Percentiles rank a stretch among this genome's conserved stretches.
phyloP scores from a whole-genome alignment of 1,140 invertebrate species.

The Tetramorium alpestre region DNA sequence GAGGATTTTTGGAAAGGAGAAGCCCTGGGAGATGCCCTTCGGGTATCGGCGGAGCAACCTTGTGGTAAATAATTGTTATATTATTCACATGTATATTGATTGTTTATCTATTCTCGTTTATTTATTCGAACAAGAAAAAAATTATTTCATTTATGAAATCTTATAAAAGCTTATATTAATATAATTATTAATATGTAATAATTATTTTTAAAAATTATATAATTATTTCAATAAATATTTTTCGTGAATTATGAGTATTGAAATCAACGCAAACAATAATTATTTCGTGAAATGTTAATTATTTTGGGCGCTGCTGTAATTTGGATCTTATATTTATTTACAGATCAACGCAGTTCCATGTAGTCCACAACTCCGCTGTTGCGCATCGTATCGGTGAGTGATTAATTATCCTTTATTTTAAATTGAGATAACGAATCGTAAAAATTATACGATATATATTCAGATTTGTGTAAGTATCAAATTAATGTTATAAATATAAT shows the following conservation, averaged over 20 bases:
- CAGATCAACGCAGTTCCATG: background rate
- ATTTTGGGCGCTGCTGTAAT: background rate
- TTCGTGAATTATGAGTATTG: background rate
- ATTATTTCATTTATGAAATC: background rate
- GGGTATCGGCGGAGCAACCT: background rate
- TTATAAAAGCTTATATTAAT: background rate
- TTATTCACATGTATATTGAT: background rate
- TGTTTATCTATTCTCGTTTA: background rate
- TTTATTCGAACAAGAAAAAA: background rate
- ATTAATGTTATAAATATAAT: background rate
- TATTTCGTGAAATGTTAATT: conserved; percentile 8
- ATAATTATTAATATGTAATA: background rate
- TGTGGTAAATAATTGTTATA: background rate
- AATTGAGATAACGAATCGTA: background rate
- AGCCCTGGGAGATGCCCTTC: background rate
- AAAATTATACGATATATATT: background rate
- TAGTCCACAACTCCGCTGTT: background rate
- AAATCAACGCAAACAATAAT: background rate
- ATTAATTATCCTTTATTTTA: conserved; percentile 10
- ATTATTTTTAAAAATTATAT: background rate
- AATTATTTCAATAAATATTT: background rate
- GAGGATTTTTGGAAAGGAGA: background rate
- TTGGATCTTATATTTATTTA: background rate
- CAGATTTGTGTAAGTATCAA: background rate
- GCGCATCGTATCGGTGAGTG: background rate